Evolutionary conservation across 2,797 vertebrate genomes (phyloP), one percentile per base, ranked within the genome.

Genomic region (Pelodytes ibericus): DNA sequence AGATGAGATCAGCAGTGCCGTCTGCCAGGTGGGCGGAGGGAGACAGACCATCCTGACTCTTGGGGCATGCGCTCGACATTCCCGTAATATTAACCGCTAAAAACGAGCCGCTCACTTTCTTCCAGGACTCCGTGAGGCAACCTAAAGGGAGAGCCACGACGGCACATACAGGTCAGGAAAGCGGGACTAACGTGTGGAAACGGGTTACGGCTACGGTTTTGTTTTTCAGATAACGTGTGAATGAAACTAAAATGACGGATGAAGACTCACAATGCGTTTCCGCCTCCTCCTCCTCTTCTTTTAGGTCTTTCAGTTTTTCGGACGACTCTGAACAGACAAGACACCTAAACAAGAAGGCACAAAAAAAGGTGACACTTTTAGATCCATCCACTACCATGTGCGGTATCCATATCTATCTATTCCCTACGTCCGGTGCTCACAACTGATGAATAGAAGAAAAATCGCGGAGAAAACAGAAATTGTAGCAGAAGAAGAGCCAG

Each of bases 1-100:
- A 81, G 79, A 95, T 92, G 65, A 95, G 92, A 81, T 95, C 92
- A 0, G 90, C 93, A 0, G 93, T 94, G 41, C 94, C 94, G 0
- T 95, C 93, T 0, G 94, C 94, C 81, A 95, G 86, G 80, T 95
- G 94, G 27, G 94, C 94, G 0, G 90, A 89, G 0, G 94, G 94
- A 0, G 93, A 95, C 51, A 95, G 90, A 24, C 94, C 94, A 59
- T 90, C 81, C 1, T 92, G 93, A 80, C 92, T 94, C 76, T 81
- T 91, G 36, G 92, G 90, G 82, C 91, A 93, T 0, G 91, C 90
- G 80, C 94, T 90, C 81, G 91, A 93, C 91, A 95, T 95, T 68
- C 92, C 92, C 4, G 92, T 93, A 77, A 95, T 86, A 9, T 92
- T 93, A 73, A 95, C 83, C 24, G 91, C 92, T 74, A 88, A 88